Conservation (phyloP, 2,113 vertebrate species). For the Saccopteryx bilineata region DNA sequence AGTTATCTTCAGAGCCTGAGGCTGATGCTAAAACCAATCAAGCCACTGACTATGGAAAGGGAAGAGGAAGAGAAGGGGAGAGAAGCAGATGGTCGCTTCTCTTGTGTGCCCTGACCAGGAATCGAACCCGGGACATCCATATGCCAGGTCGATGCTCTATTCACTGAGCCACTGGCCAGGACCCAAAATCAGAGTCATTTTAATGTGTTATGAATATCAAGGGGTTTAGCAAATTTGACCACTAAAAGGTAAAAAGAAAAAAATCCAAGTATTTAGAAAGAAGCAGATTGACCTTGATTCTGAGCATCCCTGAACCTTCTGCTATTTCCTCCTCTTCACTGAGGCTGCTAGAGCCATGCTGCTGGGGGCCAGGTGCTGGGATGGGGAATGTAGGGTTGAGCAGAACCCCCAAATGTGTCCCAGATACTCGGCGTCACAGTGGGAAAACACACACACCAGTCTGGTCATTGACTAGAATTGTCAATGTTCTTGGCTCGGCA, state of each 20-base stretch:
- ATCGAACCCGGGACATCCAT: no score
- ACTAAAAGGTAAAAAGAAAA: not conserved
- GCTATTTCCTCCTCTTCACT: fast-evolving
- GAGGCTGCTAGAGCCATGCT: fast-evolving
- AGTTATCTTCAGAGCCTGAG: no score
- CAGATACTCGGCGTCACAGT: fast-evolving
- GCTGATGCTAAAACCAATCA: no score
- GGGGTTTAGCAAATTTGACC: not conserved
- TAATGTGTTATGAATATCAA: not conserved
- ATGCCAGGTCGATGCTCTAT: no score
- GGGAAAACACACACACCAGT: no score
- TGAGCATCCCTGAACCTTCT: not conserved
- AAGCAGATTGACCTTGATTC: not conserved
- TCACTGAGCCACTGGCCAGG: no score
- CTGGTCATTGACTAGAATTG: fast-evolving
- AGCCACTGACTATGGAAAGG: no score
- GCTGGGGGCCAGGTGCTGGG: fast-evolving
- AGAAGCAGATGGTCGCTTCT: no score
- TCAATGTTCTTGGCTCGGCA: not conserved
- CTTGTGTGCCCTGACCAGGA: no score
- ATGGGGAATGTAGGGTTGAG: no score
- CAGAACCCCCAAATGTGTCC: fast-evolving
- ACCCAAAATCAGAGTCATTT: not conserved
- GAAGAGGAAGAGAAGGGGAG: no score
- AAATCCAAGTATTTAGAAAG: not conserved